phyloP scores from a whole-genome alignment of 1,140 invertebrate species.

The Subanguina moxae region DNA sequence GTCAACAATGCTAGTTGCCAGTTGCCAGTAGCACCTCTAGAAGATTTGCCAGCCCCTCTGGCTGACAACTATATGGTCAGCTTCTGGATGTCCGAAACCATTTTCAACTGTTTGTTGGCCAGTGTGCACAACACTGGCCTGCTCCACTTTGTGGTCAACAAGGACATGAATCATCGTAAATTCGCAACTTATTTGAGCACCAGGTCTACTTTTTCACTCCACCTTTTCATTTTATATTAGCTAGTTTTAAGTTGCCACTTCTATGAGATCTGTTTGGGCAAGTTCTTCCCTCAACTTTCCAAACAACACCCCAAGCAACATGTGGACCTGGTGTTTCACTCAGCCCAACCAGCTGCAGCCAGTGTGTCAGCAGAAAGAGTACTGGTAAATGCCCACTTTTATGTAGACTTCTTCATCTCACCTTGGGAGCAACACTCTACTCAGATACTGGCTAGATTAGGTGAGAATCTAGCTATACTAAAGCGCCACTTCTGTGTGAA shows the following conservation, averaged over 20 bases:
- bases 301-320: conserved; percentile 31
- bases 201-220: conserved; percentile 27
- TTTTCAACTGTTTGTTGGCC: conserved; percentile 27
- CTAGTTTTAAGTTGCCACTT: conserved; percentile 40
- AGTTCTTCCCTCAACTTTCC: conserved; percentile 29
- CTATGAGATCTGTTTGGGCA: conserved; percentile 40
- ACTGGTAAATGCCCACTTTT: conserved; percentile 23
- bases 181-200: conserved; percentile 3
- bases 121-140: conserved; percentile 22
- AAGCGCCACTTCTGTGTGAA: no score
- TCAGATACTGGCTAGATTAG: conserved; percentile 33
- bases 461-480: no score
- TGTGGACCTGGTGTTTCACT: conserved; percentile 38
- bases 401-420: conserved; percentile 39
- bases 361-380: conserved; percentile 5
- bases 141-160: conserved; percentile 30
- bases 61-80: conserved; percentile 27
- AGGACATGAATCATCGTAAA: conserved; percentile 13
- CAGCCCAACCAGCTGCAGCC: conserved; percentile 16
- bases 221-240: conserved; percentile 6
- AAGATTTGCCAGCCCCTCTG: conserved; percentile 1
- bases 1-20: conserved; percentile 33
- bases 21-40: conserved; percentile 15
- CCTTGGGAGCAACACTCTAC: conserved; percentile 25
- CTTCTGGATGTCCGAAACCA: conserved; percentile 25